Evolutionary conservation across 2,888 invertebrate genomes (phyloP).

Genomic region (Catocala fraxini): DNA sequence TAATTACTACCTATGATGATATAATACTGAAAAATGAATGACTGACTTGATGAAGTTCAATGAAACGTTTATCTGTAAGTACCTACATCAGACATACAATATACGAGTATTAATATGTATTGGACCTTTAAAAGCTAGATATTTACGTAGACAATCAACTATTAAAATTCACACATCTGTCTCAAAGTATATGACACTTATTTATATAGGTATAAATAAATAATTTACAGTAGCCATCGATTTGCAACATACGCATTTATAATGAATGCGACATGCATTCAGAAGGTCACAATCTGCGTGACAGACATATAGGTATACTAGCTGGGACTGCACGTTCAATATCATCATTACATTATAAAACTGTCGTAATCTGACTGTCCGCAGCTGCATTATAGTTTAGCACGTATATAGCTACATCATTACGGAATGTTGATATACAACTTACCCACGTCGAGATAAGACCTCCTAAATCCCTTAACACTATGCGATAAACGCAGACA

Average conservation of each 20-base stretch:
- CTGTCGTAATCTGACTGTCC: slow-evolving; percentile 30
- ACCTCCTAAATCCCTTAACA: slow-evolving; percentile 61
- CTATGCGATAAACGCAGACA: slow-evolving; percentile 72
- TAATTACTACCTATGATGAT: slow-evolving; percentile 56
- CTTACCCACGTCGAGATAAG: slow-evolving; percentile 28
- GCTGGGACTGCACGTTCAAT: slow-evolving; percentile 16
- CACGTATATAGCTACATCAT: slow-evolving; percentile 42
- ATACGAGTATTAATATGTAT: slow-evolving; percentile 44
- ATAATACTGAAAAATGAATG: slow-evolving; percentile 60
- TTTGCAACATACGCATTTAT: slow-evolving; percentile 18
- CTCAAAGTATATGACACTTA: slow-evolving; percentile 38
- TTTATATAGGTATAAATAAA: slow-evolving; percentile 23
- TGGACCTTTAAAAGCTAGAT: slow-evolving; percentile 65
- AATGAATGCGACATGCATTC: slow-evolving; percentile 19
- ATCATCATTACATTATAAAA: slow-evolving; percentile 38
- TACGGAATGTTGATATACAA: slow-evolving; percentile 55
- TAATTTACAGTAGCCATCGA: slow-evolving; percentile 38
- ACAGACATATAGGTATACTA: slow-evolving; percentile 25
- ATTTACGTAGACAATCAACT: slow-evolving; percentile 40
- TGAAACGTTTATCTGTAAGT: slow-evolving; percentile 38
- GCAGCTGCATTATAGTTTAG: slow-evolving; percentile 23
- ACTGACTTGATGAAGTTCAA: slow-evolving; percentile 51
- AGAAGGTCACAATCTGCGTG: slow-evolving; percentile 15
- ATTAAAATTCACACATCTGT: slow-evolving; percentile 38
- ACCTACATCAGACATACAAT: slow-evolving; percentile 49